Conservation (phyloP, 2,113 vertebrate genomes). For the Narcine bancroftii region DNA sequence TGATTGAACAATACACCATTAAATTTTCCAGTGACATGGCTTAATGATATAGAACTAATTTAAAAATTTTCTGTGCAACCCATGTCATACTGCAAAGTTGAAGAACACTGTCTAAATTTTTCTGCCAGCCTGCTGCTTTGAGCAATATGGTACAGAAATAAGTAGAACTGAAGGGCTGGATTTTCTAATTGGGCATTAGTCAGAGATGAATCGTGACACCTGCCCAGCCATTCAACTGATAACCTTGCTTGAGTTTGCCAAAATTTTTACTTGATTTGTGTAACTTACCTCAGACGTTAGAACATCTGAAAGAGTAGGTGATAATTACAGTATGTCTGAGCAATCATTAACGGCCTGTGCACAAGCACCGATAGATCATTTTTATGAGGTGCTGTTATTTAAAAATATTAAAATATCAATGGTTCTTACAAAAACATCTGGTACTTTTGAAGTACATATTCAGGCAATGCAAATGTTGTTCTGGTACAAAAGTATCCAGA, state of each 20-base stretch:
- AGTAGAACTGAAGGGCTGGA: background rate
- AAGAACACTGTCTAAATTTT: background rate
- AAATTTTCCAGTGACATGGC: background rate
- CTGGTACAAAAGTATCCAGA: background rate
- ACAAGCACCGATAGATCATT: background rate
- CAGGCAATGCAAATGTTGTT: background rate
- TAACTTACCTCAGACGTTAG: background rate
- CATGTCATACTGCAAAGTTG: background rate
- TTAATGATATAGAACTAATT: background rate
- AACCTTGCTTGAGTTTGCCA: background rate
- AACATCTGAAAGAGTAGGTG: background rate
- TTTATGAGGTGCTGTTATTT: background rate
- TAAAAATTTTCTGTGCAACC: background rate
- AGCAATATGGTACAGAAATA: background rate
- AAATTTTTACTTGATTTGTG: background rate
- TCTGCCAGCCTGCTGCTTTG: background rate
- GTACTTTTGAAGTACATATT: background rate
- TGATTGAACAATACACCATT: background rate
- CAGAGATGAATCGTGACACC: slow-evolving; percentile 1
- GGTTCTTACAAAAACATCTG: background rate
- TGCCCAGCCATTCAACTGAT: background rate
- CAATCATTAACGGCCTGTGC: background rate
- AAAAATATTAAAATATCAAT: background rate
- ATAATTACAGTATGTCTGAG: background rate
- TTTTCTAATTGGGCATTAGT: background rate